Base-by-base conservation (phyloP, 2,888 invertebrate species). In the Nomada ruficornis region DNA sequence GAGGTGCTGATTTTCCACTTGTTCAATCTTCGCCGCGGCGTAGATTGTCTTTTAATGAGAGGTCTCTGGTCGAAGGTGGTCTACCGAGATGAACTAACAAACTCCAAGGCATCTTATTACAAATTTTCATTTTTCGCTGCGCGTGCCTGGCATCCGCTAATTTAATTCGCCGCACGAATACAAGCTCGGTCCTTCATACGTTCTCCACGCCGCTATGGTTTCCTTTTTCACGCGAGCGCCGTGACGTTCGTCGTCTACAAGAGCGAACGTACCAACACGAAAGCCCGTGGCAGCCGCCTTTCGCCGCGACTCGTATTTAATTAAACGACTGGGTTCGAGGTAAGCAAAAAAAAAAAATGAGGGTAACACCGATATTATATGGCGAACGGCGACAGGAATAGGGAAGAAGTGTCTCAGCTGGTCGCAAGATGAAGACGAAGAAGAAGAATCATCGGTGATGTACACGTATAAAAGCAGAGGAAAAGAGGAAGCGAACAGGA, bases 221-320 rank as follows among this genome's bases (percentile, higher is more conserved):
- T 15, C 36, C n/a, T 55, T 64, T n/a, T 69, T 69, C 52, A n/a
- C 68, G 62, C 13, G 18, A 59, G 36, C 64, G 50, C 23, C 26
- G 29, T 20, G 23, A 47, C 18, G 55, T 52, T 52, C 36, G 29
- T 47, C 2, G 64, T 73, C 59, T 36, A 36, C 10, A 59, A 73
- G 62, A n/a, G 42, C 44, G 50, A 60, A 42, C 23, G 13, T 11
- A 23, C 57, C 54, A 29, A 55, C 67, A 57, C 70, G 57, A 23
- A 36, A 44, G 44, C 26, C 26, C 42, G 69, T 26, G 18, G 18
- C 59, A 36, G 67, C 42, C 63, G 65, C 76, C 76, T 75, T 79
- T 64, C 74, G 47, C 55, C 62, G 72, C 65, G 72, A 72, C 62
- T 65, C 55, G 73, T 77, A 88, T 88, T 83, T 86, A 84, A 88